Evolutionary conservation across 2,797 vertebrate genomes (phyloP).

Genomic region (Xenentodon cancila): DNA sequence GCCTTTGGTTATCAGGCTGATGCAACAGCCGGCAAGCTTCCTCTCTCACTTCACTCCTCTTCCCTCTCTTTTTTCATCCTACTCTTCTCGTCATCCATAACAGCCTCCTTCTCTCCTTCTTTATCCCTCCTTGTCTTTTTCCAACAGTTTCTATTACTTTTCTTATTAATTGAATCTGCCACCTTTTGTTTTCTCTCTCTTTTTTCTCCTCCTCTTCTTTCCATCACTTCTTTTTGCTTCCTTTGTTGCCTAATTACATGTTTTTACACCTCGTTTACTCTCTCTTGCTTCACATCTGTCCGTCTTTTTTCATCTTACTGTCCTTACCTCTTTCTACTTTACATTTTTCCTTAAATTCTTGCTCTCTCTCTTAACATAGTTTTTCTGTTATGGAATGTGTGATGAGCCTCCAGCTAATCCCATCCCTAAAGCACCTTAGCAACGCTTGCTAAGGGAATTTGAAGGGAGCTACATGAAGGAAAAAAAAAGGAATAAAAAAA

Average conservation of each 20-base stretch:
- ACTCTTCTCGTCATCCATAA: constrained; percentile 13
- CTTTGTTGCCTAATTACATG: background rate
- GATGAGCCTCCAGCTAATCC: constrained; percentile 80
- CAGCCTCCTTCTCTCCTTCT: constrained; percentile 13
- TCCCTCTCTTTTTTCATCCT: constrained; percentile 23
- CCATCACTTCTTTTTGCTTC: background rate
- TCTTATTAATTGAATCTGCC: too few relatives aligned
- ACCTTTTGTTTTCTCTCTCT: background rate
- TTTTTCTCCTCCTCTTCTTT: background rate
- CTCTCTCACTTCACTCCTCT: constrained; percentile 35
- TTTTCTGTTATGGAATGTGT: constrained; percentile 72
- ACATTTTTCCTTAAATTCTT: constrained; percentile 40
- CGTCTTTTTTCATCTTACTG: background rate
- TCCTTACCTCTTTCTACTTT: constrained; percentile 5
- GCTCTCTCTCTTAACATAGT: constrained; percentile 36
- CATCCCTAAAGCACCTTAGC: constrained; percentile 82
- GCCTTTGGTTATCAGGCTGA: constrained; percentile 71
- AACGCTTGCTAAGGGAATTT: constrained; percentile 81
- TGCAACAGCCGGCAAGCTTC: constrained; percentile 69
- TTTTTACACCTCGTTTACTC: background rate
- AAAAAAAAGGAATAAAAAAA: constrained; percentile 38
- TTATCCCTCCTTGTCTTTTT: background rate
- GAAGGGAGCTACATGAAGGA: constrained; percentile 58
- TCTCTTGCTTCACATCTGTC: background rate
- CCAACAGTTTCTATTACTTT: background rate